Conservation (phyloP, 2,797 vertebrate species). For the Champsocephalus gunnari region DNA sequence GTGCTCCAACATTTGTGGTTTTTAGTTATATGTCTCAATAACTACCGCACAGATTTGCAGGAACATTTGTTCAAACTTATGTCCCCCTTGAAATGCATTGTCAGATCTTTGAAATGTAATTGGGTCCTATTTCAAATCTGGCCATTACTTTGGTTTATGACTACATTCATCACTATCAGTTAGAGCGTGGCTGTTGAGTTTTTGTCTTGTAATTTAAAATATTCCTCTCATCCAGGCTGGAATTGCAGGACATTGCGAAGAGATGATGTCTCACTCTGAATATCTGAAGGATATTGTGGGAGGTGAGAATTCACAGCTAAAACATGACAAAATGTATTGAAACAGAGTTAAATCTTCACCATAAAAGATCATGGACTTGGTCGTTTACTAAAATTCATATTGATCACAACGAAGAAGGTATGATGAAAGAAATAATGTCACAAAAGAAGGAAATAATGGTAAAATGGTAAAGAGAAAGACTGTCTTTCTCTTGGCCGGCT, state of each 20-base stretch:
- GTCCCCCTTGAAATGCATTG: background rate
- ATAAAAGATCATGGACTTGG: conserved; percentile 13
- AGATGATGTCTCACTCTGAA: conserved; percentile 30
- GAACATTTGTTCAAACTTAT: background rate
- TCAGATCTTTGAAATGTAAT: no score
- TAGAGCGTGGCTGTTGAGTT: background rate
- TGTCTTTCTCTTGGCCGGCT: background rate
- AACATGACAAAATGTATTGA: background rate
- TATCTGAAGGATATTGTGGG: conserved; percentile 38
- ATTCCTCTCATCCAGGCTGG: background rate
- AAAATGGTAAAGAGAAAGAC: background rate
- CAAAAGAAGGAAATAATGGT: background rate
- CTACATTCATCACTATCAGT: background rate
- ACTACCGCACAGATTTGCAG: background rate
- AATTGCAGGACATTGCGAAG: background rate
- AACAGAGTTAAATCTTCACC: conserved; percentile 9
- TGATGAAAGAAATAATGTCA: background rate
- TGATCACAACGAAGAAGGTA: conserved; percentile 2
- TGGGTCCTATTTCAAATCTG: background rate
- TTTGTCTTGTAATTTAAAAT: conserved; percentile 10
- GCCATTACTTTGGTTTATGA: background rate
- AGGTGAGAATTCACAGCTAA: conserved; percentile 46
- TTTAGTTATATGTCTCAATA: background rate
- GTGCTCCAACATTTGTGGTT: background rate
- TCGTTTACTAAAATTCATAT: conserved; percentile 5